Conservation (phyloP, 2,113 vertebrate genomes). For the Eleginops maclovinus region DNA sequence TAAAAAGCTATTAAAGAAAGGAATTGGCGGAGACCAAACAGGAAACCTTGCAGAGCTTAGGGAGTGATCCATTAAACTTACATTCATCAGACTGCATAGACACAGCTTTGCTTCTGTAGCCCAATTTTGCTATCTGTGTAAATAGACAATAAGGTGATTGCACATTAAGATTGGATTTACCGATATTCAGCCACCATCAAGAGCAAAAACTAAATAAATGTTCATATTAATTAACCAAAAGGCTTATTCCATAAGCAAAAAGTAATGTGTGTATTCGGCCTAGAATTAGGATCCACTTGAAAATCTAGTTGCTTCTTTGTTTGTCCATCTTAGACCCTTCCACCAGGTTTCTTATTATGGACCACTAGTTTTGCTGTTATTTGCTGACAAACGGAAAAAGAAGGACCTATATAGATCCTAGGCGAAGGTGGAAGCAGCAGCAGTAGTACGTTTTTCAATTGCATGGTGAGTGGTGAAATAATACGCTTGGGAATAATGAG, state of each 20-base stretch:
- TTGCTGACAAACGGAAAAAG: too few species aligned
- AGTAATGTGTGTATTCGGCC: too few species aligned
- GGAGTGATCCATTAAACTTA: background rate
- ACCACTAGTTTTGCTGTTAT: too few species aligned
- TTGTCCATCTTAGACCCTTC: too few species aligned
- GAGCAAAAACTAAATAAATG: background rate
- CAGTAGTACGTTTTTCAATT: background rate
- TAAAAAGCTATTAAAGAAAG: background rate
- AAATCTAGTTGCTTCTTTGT: too few species aligned
- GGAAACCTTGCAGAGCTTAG: background rate
- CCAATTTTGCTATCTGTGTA: background rate
- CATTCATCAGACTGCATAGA: background rate
- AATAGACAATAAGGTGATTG: background rate
- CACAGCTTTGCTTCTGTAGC: background rate
- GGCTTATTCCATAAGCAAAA: too few species aligned
- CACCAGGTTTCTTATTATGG: too few species aligned
- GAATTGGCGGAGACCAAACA: background rate
- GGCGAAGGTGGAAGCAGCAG: too few species aligned
- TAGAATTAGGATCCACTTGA: too few species aligned
- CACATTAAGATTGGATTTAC: background rate
- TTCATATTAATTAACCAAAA: background rate
- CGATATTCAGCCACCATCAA: background rate
- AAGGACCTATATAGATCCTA: too few species aligned
- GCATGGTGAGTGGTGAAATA: conserved; percentile 1
- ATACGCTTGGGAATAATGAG: conserved; percentile 50